Evolutionary conservation across 2,797 vertebrate genomes (phyloP).

Genomic region (Lutjanus campechanus): DNA sequence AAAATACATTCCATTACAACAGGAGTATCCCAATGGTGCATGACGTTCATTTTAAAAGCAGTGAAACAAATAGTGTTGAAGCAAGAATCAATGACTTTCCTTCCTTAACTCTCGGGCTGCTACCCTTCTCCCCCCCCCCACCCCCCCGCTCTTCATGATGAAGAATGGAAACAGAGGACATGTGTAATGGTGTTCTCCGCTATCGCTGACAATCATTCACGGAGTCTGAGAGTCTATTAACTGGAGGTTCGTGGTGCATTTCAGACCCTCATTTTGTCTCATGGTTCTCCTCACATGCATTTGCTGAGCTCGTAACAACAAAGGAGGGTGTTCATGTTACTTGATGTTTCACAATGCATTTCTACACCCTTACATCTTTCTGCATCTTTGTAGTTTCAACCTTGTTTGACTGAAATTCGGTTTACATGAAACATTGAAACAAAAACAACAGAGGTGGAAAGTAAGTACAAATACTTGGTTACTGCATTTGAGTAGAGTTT

Average conservation of each 20-base stretch:
- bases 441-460: neutral
- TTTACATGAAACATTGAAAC: conserved; percentile 4
- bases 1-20: no score
- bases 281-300: conserved; percentile 29
- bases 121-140: conserved; percentile 1
- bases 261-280: conserved; percentile 52
- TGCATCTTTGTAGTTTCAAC: conserved; percentile 13
- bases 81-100: conserved; percentile 41
- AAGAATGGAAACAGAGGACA: conserved; percentile 59
- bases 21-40: conserved; percentile 21
- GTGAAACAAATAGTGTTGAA: conserved; percentile 29
- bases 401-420: conserved; percentile 1
- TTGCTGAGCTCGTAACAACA: conserved; percentile 46
- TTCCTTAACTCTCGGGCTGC: conserved; percentile 21
- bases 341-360: conserved; percentile 36
- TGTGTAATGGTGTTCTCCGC: conserved; percentile 61
- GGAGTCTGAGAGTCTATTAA: conserved; percentile 67
- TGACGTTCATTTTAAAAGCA: conserved; percentile 49
- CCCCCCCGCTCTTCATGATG: conserved; percentile 27
- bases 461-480: no score
- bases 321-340: conserved; percentile 25
- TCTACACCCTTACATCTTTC: neutral
- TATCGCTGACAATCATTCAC: conserved; percentile 63
- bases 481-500: no score
- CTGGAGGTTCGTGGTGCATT: conserved; percentile 59